Percentiles rank a stretch among this genome's conserved stretches.
phyloP scores from a whole-genome alignment of 1,140 invertebrate genomes.

The Pantala flavescens region DNA sequence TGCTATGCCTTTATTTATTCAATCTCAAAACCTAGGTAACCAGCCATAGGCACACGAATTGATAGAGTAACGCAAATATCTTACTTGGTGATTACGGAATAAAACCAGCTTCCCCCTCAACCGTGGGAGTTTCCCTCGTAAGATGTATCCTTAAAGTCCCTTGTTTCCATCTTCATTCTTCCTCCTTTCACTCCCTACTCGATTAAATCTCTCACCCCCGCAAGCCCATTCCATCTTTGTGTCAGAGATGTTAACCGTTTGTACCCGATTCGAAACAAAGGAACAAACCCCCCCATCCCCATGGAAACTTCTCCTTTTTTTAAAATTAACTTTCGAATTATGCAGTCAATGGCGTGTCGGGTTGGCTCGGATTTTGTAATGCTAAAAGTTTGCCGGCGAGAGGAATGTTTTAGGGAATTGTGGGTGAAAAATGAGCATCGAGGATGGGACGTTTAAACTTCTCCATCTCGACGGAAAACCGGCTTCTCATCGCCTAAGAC shows the following conservation, averaged over 20 bases:
- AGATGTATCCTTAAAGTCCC: no score
- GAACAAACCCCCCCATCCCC: neutral
- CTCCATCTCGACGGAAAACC: slow-evolving; percentile 1
- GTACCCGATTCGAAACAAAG: neutral
- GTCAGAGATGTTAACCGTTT: neutral
- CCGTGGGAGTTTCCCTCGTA: no score
- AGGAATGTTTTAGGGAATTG: neutral
- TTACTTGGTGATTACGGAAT: no score
- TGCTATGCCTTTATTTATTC: no score
- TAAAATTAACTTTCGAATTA: neutral
- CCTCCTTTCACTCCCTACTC: neutral
- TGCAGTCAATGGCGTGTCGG: neutral
- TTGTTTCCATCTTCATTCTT: neutral
- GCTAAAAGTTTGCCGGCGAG: neutral
- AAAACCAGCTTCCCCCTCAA: no score
- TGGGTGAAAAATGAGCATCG: neutral
- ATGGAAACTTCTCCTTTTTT: neutral
- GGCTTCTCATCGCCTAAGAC: neutral
- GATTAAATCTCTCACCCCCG: neutral
- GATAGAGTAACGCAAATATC: no score
- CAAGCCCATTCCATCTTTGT: neutral
- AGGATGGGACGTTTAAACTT: neutral
- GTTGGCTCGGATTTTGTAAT: neutral
- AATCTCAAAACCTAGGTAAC: no score
- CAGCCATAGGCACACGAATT: no score